Evolutionary conservation across 2,888 invertebrate genomes (phyloP), one percentile per base, ranked within the genome.

Genomic region (Zeuzera pyrina): DNA sequence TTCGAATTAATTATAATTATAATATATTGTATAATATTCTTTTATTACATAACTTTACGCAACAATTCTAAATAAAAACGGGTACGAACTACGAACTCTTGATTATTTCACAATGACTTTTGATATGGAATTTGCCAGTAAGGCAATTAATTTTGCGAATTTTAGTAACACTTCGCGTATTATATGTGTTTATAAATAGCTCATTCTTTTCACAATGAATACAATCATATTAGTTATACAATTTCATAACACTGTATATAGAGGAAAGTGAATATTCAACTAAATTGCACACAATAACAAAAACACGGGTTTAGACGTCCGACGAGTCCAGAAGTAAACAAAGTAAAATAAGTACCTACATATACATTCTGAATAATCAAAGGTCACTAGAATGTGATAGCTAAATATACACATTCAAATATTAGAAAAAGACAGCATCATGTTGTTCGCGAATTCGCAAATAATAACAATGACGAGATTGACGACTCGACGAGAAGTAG

Each of bases 101-200:
- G 63, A 65, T 57, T 71, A 70, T 63, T n/a, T 69, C 72, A 77
- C 78, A 73, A 78, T 77, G 72, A 79, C 73, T 78, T 70, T 77
- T 63, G 65, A 59, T 73, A 72, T 62, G 57, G 52, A 63, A 65
- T 55, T 57, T 47, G 52, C 39, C 36, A 38, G 23, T 30, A 19
- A 35, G 39, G 38, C 45, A 53, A 52, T 49, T 42, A 49, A 50
- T 41, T n/a, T n/a, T n/a, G n/a, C n/a, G n/a, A n/a, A n/a, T n/a
- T n/a, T n/a, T n/a, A n/a, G n/a, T n/a, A n/a, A n/a, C n/a, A n/a
- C n/a, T n/a, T n/a, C n/a, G n/a, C n/a, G n/a, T n/a, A n/a, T n/a
- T n/a, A n/a, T n/a, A n/a, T n/a, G n/a, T n/a, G n/a, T n/a, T n/a
- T n/a, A n/a, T n/a, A n/a, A n/a, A n/a, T n/a, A n/a, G n/a, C n/a